Evolutionary conservation across 2,888 invertebrate species (phyloP), one percentile per base, ranked within the genome.

Genomic region (Pheosia gnoma): DNA sequence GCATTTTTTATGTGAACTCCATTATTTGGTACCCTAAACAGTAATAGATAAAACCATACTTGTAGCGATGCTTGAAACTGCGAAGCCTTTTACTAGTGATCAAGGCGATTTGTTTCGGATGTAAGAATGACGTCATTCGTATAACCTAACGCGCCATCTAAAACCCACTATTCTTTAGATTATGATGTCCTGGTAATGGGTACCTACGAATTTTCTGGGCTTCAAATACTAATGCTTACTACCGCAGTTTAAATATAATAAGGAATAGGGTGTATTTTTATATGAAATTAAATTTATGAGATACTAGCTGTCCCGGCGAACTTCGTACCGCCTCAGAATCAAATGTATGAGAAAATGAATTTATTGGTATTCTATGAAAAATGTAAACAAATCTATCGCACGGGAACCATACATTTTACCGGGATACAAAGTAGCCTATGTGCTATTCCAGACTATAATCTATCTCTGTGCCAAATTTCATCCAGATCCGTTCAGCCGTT

Each of bases 51-150:
- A 60, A 58, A 45, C 59, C 57, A 55, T 62, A 63, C 58, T 43
- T 51, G 43, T 10, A 43, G 9, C 10, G 47, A 47, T 47, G 47
- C n/a, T 47, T 47, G 47, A 25, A 62, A 58, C 49, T 49, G 43
- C 36, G 51, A 56, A 65, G 62, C 64, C 71, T 73, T 73, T 76
- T 74, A 76, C 70, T 85, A 81, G 71, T 80, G 82, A 88, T 84
- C 87, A 90, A 90, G 88, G 88, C 77, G 71, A 86, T 77, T 81
- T 85, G 80, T 85, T 85, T 85, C 80, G 77, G 81, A 82, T 78
- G 78, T 82, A 80, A 82, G 78, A 71, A 61, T 90, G 84, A 90
- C 88, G 90, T 90, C 87, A 90, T 68, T 65, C 61, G 60, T 72
- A 75, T 79, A 76, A 82, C 78, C 75, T 78, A 84, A 83, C 78